Evolutionary conservation across 2,113 vertebrate genomes (phyloP).

Genomic region (Meriones unguiculatus): DNA sequence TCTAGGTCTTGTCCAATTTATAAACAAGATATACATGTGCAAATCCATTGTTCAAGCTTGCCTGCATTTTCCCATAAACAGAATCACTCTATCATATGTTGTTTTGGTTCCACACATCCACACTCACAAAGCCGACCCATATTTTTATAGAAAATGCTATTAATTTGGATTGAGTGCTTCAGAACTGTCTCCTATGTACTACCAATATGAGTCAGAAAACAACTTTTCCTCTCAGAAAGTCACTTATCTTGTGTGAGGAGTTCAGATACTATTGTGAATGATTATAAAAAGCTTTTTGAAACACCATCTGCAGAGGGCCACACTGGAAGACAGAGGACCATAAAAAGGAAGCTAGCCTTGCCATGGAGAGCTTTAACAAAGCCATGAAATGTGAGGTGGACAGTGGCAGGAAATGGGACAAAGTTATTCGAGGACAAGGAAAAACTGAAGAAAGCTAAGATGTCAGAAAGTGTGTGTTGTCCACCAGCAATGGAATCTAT

Average conservation of each 20-base stretch:
- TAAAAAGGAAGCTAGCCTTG: not conserved
- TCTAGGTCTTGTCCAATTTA: not conserved
- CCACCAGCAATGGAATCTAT: not conserved
- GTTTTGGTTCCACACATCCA: not conserved
- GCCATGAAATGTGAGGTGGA: not conserved
- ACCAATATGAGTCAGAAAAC: not conserved
- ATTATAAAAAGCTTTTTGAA: not conserved
- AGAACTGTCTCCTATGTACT: not conserved
- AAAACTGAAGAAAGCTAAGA: constrained; percentile 9
- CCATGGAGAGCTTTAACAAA: not conserved
- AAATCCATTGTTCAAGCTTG: constrained; percentile 35
- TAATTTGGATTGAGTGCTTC: not conserved
- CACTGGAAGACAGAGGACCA: not conserved
- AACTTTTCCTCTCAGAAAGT: constrained; percentile 5
- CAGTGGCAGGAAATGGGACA: not conserved
- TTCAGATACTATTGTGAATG: not conserved
- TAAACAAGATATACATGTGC: not conserved
- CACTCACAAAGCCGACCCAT: constrained; percentile 18
- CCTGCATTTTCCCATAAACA: constrained; percentile 48
- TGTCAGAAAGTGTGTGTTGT: not conserved
- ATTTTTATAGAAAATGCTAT: not conserved
- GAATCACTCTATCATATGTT: not conserved
- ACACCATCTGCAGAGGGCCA: not conserved
- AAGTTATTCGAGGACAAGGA: not conserved
- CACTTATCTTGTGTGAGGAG: not conserved